Conservation (phyloP, 2,888 invertebrate species). For the Lepidocyrtoides sp. region DNA sequence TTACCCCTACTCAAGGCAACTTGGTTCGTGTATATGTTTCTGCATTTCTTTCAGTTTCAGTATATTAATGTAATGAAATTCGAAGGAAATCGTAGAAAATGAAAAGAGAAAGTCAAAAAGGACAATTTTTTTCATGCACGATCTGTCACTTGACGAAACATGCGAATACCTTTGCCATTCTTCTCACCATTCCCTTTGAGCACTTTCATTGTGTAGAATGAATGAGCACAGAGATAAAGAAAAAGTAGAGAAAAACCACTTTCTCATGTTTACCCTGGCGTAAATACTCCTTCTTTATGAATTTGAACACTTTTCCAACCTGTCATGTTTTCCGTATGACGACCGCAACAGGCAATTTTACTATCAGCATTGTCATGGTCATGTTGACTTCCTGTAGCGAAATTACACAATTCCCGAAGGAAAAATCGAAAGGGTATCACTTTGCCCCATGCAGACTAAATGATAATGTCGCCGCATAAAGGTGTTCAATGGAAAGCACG, state of each 20-base stretch:
- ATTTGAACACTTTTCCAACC: constrained; percentile 17
- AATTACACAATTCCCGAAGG: neutral
- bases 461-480: too few relatives aligned
- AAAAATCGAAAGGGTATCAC: neutral
- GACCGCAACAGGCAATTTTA: constrained; percentile 72
- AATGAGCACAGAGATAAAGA: neutral
- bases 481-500: too few relatives aligned
- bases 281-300: neutral
- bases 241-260: neutral
- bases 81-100: neutral
- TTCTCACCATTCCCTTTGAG: constrained; percentile 7
- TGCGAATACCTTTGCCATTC: neutral
- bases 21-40: too few relatives aligned
- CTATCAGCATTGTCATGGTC: constrained; percentile 34
- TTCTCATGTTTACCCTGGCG: neutral
- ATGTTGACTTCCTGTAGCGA: neutral
- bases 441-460: neutral
- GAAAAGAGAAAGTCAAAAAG: neutral
- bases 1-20: too few relatives aligned
- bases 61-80: neutral
- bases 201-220: neutral
- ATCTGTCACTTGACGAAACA: constrained; percentile 47
- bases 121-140: neutral
- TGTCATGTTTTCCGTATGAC: constrained; percentile 46
- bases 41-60: too few relatives aligned